A percentile compares a stretch with the other conserved stretches of the same genome.
Conservation (phyloP, 2,888 invertebrate species). For the Orthonychiurus folsomi region DNA sequence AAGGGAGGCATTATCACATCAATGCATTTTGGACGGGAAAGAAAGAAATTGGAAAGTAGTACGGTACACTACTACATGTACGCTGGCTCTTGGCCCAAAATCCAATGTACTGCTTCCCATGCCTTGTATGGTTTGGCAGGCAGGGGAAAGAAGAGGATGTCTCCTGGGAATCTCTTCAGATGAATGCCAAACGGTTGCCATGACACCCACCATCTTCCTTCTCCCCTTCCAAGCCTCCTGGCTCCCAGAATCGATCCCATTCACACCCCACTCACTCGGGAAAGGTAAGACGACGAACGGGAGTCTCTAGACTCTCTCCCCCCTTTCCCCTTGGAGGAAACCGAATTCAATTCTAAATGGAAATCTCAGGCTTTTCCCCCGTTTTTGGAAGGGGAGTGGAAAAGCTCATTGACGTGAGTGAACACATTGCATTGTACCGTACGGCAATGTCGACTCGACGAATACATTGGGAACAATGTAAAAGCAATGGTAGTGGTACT, state of each 20-base stretch:
- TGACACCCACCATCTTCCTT: no score
- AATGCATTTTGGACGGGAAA: not conserved
- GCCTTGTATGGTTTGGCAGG: not conserved
- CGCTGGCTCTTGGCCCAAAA: not conserved
- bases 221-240: not conserved
- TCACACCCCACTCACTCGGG: not conserved
- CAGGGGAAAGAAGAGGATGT: not conserved
- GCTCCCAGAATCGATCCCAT: not conserved
- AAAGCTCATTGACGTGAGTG: constrained; percentile 1
- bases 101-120: not conserved
- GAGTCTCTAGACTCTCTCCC: no score
- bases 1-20: not conserved
- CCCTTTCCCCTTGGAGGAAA: not conserved
- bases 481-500: not conserved
- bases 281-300: not conserved
- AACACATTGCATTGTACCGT: no score
- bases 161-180: not conserved
- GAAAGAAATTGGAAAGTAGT: not conserved
- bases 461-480: not conserved
- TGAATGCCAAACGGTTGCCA: not conserved
- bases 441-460: no score
- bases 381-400: no score
- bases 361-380: no score
- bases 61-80: not conserved
- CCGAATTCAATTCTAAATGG: not conserved